These are phyloP conservation scores for Apostichopus parvimensis DNA, from an alignment of 35 echinoderm and acorn worm genomes.

Conservation along the genomic window DNA sequence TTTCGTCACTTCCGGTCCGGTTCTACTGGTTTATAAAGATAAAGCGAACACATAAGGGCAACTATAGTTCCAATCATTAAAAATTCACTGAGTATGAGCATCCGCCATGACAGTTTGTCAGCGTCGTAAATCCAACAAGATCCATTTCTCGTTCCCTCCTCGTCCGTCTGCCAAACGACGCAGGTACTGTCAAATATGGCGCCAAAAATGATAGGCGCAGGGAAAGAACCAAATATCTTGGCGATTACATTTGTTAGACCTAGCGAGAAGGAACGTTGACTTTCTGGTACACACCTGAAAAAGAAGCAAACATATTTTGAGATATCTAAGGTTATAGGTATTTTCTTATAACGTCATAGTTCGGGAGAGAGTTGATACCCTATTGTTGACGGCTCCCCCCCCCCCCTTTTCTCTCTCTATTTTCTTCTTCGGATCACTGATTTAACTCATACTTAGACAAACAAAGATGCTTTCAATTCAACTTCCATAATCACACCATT, in stretches of 20 bases:
- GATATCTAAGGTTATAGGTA: background rate
- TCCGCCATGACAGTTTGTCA: constrained; percentile 16
- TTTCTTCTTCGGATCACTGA: too few species aligned
- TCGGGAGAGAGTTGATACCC: too few species aligned
- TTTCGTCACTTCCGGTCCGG: background rate
- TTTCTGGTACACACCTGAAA: constrained; percentile 55
- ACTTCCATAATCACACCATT: too few species aligned
- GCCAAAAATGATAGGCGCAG: constrained; percentile 56
- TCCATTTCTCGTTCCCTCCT: background rate
- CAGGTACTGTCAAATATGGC: constrained; percentile 53
- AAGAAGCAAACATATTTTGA: background rate
- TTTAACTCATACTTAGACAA: too few species aligned
- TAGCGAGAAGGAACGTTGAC: constrained; percentile 45
- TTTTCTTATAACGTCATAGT: too few species aligned
- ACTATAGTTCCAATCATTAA: background rate
- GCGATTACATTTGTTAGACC: constrained; percentile 1
- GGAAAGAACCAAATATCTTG: constrained; percentile 52
- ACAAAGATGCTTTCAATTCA: too few species aligned
- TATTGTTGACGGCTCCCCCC: too few species aligned
- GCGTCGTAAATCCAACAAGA: constrained; percentile 48
- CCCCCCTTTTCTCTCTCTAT: too few species aligned
- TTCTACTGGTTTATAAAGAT: constrained; percentile 10
- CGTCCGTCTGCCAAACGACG: constrained; percentile 47
- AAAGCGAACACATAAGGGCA: background rate
- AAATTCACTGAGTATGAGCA: background rate